phyloP scores from a whole-genome alignment of 2,797 vertebrate genomes.

The Pseudopleuronectes americanus region DNA sequence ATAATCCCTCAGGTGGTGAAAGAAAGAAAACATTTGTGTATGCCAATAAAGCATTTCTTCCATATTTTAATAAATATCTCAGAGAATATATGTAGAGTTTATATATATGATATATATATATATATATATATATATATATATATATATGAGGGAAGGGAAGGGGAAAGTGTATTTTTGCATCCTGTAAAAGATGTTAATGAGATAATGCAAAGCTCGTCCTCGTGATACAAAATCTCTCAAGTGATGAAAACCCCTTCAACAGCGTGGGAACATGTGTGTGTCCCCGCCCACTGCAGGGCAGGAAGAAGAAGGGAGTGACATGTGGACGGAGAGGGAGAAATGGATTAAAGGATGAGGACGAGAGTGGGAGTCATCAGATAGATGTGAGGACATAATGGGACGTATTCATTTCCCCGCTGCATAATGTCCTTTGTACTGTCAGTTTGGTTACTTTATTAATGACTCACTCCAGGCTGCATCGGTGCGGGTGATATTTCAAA shows the following conservation, averaged over 20 bases:
- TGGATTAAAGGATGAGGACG: not conserved
- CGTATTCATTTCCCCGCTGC: conserved; percentile 37
- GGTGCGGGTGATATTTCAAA: conserved; percentile 35
- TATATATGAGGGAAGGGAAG: too few relatives aligned
- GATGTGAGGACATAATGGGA: conserved; percentile 38
- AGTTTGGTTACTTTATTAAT: conserved; percentile 45
- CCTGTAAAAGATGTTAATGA: too few relatives aligned
- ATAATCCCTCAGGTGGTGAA: conserved; percentile 29
- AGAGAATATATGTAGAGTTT: too few relatives aligned
- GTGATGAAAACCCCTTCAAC: not conserved
- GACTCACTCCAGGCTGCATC: conserved; percentile 34
- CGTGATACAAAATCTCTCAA: too few relatives aligned
- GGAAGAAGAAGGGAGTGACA: not conserved
- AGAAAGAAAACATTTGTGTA: not conserved
- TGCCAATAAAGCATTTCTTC: conserved; percentile 8
- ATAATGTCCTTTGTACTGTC: conserved; percentile 42
- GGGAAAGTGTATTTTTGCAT: too few relatives aligned
- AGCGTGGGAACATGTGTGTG: not conserved
- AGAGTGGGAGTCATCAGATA: conserved; percentile 13
- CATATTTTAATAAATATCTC: conserved; percentile 18
- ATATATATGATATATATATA: too few relatives aligned
- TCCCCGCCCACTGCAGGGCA: not conserved
- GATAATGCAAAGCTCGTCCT: too few relatives aligned
- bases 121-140: too few relatives aligned
- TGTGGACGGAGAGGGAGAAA: conserved; percentile 10